Conservation (phyloP, 2,113 vertebrate genomes). For the Engystomops pustulosus region DNA sequence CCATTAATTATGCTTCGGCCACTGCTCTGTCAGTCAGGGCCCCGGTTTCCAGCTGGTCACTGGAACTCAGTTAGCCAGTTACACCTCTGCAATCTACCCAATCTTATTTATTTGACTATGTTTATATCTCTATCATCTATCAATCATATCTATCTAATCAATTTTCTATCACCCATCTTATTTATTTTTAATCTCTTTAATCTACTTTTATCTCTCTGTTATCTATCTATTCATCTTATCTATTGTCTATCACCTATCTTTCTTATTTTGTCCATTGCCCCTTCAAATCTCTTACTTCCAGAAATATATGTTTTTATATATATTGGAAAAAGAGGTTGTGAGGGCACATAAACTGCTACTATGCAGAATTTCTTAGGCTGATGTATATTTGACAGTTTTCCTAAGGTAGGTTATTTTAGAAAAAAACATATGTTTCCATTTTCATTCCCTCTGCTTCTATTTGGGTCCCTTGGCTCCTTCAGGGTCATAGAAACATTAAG, state of each 20-base stretch:
- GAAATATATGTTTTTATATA: background rate
- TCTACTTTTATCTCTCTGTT: background rate
- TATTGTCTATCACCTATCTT: background rate
- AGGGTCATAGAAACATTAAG: constrained; percentile 99
- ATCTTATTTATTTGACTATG: background rate
- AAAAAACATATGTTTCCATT: constrained; percentile 98
- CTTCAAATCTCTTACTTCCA: background rate
- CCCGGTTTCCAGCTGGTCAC: no score
- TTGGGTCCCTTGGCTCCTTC: constrained; percentile 86
- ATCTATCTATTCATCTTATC: background rate
- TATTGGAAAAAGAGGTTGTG: constrained; percentile 25
- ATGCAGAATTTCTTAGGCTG: constrained; percentile 73
- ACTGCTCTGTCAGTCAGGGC: no score
- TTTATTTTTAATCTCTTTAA: no score
- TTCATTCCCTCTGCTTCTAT: constrained; percentile 89
- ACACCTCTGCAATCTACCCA: background rate
- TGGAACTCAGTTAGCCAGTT: no score
- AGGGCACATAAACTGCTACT: constrained; percentile 61
- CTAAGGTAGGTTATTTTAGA: constrained; percentile 97
- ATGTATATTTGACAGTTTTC: constrained; percentile 84
- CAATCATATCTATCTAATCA: background rate
- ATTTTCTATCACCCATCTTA: background rate
- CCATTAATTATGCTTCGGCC: no score
- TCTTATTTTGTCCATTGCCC: background rate
- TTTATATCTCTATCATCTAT: background rate